Evolutionary conservation across 1,140 invertebrate genomes (phyloP).

Genomic region (Trichonephila clavipes): DNA sequence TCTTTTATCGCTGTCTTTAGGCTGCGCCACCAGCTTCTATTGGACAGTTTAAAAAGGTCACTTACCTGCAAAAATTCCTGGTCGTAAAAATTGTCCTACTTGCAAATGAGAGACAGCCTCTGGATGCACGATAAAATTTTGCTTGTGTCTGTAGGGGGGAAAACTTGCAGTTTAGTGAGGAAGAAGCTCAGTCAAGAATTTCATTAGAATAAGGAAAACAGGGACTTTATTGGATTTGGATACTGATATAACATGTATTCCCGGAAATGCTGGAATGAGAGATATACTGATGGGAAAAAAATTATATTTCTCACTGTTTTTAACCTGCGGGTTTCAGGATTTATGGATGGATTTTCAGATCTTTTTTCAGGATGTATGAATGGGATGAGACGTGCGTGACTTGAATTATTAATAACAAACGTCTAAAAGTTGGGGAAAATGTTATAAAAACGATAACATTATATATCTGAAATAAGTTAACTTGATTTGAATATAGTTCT

Average conservation of each 20-base stretch:
- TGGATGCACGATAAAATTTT: not conserved
- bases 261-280: not conserved
- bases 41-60: constrained; percentile 49
- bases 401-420: too few species aligned
- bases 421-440: too few species aligned
- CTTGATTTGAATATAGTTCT: too few species aligned
- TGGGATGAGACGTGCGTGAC: too few species aligned
- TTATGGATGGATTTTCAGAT: not conserved
- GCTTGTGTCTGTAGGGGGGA: not conserved
- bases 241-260: not conserved
- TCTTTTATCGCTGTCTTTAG: constrained; percentile 54
- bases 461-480: too few species aligned
- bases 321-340: not conserved
- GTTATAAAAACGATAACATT: too few species aligned
- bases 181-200: constrained; percentile 8
- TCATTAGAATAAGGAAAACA: not conserved
- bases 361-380: not conserved
- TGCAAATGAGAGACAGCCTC: not conserved
- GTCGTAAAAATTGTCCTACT: constrained; percentile 69
- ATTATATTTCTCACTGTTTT: not conserved
- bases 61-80: constrained; percentile 58
- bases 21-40: constrained; percentile 22
- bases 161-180: not conserved
- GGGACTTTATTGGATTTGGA: not conserved
- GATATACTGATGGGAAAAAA: not conserved